Evolutionary conservation across 2,888 invertebrate genomes (phyloP), one percentile per base, ranked within the genome.

Genomic region (Tipula unca): DNA sequence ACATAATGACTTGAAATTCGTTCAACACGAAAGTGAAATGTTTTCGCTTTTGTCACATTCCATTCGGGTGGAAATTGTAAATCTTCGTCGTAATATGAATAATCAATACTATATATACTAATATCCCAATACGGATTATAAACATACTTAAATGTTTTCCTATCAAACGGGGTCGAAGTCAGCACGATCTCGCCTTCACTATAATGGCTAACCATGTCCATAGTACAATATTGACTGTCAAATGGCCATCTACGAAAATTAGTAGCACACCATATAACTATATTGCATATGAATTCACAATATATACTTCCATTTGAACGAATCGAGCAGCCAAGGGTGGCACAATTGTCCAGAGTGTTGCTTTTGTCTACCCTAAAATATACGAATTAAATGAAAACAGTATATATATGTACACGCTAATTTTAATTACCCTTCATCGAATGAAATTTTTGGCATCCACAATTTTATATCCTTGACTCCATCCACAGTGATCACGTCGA

Each of bases 391-490:
- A 39, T 13, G 2, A 8, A 39, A 39, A 17, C 6, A n/a, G n/a
- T 69, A 25, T 25, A 48, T 48, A 17, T 25, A 25, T 20, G 25
- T 69, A 69, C 39, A 5, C n/a, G n/a, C n/a, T n/a, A n/a, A n/a
- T n/a, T n/a, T n/a, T 48, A 48, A 48, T 20, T 86, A 54, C 32
- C 83, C 85, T 0, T 96, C 96, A 88, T 95, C 96, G 17, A 96
- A 90, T 0, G 95, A 93, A 88, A 97, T 91, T 88, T 94, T 94
- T 0, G 96, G 96, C 10, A 93, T 91, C 96, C 97, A 97, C 85
- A 97, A 92, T 86, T 94, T 92, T 85, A 92, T 92, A 87, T 69
- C 69, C 94, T 94, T 17, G 93, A 93, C n/a, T 96, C 90, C 88
- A 94, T 93, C 25, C 20, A 69, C 69, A 69, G 25, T 20, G 20